Evolutionary conservation across 1,140 invertebrate species (phyloP).

Genomic region (Drosophila nebulosa): DNA sequence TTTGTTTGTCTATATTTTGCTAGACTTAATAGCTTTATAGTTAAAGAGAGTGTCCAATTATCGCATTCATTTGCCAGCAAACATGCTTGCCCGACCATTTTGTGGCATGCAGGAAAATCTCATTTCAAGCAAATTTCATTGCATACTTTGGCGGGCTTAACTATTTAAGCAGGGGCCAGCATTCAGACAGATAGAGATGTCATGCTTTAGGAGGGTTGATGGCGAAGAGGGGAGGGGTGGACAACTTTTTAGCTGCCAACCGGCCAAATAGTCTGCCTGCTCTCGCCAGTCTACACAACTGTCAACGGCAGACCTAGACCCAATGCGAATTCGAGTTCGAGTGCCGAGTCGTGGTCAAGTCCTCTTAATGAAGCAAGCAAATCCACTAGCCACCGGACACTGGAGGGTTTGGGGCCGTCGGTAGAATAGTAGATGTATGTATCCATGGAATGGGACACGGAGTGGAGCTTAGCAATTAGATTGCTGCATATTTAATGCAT

Average conservation of each 20-base stretch:
- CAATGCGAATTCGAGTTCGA: background rate
- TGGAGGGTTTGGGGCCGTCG: background rate
- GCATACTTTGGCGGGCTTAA: conserved; percentile 74
- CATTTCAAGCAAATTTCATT: conserved; percentile 69
- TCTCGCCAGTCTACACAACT: conserved; percentile 21
- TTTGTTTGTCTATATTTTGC: conserved; percentile 18
- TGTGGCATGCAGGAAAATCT: conserved; percentile 53
- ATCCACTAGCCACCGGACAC: conserved; percentile 57
- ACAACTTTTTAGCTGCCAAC: conserved; percentile 48
- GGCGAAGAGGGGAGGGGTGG: background rate
- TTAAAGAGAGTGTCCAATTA: conserved; percentile 34
- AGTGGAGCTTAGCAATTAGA: conserved; percentile 69
- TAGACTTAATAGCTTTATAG: conserved; percentile 8
- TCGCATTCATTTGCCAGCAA: conserved; percentile 47
- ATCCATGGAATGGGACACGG: background rate
- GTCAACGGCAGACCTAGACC: conserved; percentile 43
- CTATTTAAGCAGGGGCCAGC: conserved; percentile 54
- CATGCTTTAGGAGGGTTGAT: background rate
- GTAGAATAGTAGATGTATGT: no score
- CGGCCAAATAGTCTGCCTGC: conserved; percentile 24
- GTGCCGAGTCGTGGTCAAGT: conserved; percentile 5
- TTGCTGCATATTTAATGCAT: conserved; percentile 78
- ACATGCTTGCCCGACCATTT: conserved; percentile 40
- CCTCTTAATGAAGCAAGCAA: conserved; percentile 68
- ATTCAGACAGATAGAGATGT: conserved; percentile 17